These are phyloP conservation scores for Agelas oroides DNA, from an alignment of 37 sponge, comb jelly and placozoan genomes.

Conservation along the genomic window DNA sequence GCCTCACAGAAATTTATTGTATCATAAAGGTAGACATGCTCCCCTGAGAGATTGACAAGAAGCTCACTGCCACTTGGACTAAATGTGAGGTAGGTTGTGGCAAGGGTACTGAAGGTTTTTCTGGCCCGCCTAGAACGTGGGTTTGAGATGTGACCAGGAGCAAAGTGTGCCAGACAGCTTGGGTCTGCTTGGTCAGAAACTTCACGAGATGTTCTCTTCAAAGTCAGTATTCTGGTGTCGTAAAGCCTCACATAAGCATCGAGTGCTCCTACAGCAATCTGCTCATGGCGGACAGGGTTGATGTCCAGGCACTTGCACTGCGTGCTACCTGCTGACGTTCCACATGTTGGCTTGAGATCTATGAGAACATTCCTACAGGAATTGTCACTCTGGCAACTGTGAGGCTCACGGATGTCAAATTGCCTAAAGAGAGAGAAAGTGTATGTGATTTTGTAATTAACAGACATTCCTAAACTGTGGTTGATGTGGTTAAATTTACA, in stretches of 20 bases:
- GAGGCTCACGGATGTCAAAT: constrained; percentile 86
- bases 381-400: constrained; percentile 52
- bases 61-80: constrained; percentile 84
- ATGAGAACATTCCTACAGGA: constrained; percentile 79
- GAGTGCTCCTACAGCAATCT: constrained; percentile 84
- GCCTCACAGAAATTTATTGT: constrained; percentile 6
- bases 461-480: too few relatives aligned
- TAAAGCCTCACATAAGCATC: constrained; percentile 89
- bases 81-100: constrained; percentile 79
- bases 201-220: neutral
- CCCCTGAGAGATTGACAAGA: constrained; percentile 81
- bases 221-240: constrained; percentile 77
- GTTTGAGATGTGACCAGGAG: constrained; percentile 60
- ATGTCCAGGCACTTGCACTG: constrained; percentile 91
- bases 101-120: constrained; percentile 4
- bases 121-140: neutral
- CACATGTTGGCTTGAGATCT: constrained; percentile 44
- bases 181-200: constrained; percentile 19
- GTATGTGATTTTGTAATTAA: constrained; percentile 3
- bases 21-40: constrained; percentile 87
- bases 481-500: too few relatives aligned
- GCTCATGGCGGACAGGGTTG: constrained; percentile 81
- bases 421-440: constrained; percentile 70
- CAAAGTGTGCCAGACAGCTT: constrained; percentile 55
- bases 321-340: neutral